Conservation (phyloP, 2,113 vertebrate genomes). For the Clarias gariepinus region DNA sequence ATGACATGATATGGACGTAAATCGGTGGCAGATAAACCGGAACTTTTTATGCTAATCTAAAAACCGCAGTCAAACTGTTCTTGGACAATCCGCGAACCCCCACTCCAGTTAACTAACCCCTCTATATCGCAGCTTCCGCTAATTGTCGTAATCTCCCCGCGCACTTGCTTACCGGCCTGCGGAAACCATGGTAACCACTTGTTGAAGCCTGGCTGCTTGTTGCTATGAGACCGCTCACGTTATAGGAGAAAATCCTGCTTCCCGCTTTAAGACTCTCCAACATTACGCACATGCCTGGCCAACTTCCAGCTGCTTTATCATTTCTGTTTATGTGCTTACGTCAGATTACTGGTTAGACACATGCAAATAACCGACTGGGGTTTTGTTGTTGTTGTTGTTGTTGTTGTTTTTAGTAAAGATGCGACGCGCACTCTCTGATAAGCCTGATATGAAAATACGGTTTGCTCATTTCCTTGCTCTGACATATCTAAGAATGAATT, state of each 20-base stretch:
- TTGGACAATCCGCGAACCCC: not conserved
- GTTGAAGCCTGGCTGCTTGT: conserved; percentile 76
- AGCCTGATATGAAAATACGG: too few relatives aligned
- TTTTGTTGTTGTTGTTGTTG: not conserved
- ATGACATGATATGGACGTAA: conserved; percentile 35
- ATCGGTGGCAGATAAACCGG: conserved; percentile 26
- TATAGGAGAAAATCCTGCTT: conserved; percentile 72
- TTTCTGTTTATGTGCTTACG: not conserved
- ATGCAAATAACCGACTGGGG: not conserved
- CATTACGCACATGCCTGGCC: conserved; percentile 34
- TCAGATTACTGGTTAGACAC: not conserved
- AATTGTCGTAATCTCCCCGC: conserved; percentile 49
- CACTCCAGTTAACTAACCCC: not conserved
- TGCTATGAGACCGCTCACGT: conserved; percentile 73
- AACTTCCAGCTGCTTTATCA: not conserved
- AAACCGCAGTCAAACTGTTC: conserved; percentile 35
- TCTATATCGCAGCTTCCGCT: conserved; percentile 25
- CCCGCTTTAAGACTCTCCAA: conserved; percentile 40
- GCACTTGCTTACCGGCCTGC: conserved; percentile 53
- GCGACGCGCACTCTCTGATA: too few relatives aligned
- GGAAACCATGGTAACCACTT: conserved; percentile 74
- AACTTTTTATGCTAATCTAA: conserved; percentile 43
- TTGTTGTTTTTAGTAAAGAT: not conserved
- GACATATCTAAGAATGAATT: not conserved
- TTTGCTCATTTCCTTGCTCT: not conserved